Base-by-base conservation (phyloP, 1,140 invertebrate species). In the Anagrus nilaparvatae region DNA sequence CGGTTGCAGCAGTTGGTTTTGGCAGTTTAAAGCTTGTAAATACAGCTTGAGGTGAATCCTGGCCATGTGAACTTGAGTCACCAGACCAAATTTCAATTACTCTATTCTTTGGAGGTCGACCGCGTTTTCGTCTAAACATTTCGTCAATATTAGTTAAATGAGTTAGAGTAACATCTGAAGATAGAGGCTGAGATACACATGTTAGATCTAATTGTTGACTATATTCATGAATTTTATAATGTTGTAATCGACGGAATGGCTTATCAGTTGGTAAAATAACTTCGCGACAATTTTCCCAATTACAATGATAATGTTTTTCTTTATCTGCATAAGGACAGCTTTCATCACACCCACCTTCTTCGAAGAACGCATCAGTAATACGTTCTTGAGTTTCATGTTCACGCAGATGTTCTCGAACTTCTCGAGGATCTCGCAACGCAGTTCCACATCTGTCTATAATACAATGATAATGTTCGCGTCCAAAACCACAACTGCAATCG, bases 11-110 rank as follows among this genome's bases (percentile, higher is more conserved):
- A 9, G 51, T 49, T 48, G 76, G 75, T 67, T 91, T 89, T 14
- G 88, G 87, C 40, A 93, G 69, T 60, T 93, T 93, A 58, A 92
- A 93, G 51, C 87, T 90, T 18, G 88, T 91, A 59, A 92, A 93
- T 49, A 93, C 91, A 6, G 88, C 89, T 65, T 92, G 87, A 6
- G 87, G 87, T 21, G 82, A 81, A 40, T 78, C 77, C 45, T 75
- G 71, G 36, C 74, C 72, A 50, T 74, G 59, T 58, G 60, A 58
- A 14, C 43, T 72, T 43, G 72, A 56, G 40, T 71, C 50, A 58
- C 73, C 79, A 50, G 84, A 82, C 81, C 84, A 88, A 37, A 87
- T 84, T 73, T 93, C 88, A 34, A 94, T 88, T 12, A 92, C 79
- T 3, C 88, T 71, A 61, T 93, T 93, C 64, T 94, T 94, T 10